A percentile compares a stretch with the other conserved stretches of the same genome.
These are phyloP conservation scores for Diplosoma virens DNA, from an alignment of 23 tunicate species.

Conservation along the genomic window DNA sequence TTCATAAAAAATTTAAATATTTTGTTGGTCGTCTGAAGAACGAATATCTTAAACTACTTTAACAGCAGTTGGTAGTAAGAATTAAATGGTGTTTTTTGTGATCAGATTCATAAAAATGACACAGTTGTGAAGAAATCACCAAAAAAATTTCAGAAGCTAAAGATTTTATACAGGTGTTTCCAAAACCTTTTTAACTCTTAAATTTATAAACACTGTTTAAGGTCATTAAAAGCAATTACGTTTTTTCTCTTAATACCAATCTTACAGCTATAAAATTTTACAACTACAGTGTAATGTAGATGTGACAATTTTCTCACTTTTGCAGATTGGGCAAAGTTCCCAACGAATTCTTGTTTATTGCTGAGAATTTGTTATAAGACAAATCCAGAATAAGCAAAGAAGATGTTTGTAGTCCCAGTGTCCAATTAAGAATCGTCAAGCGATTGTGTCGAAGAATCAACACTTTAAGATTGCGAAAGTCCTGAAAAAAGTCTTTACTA, in stretches of 20 bases:
- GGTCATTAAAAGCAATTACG: neutral
- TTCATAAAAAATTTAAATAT: too few species aligned
- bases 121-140: too few species aligned
- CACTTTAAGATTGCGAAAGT: neutral
- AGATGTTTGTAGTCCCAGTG: neutral
- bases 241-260: neutral
- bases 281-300: neutral
- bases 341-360: neutral
- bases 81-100: too few species aligned
- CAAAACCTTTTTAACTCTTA: too few species aligned
- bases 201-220: too few species aligned
- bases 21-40: too few species aligned
- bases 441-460: slow-evolving; percentile 21
- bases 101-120: too few species aligned
- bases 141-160: too few species aligned
- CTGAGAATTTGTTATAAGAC: slow-evolving; percentile 17
- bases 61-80: too few species aligned
- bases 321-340: slow-evolving; percentile 7
- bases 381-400: slow-evolving; percentile 25
- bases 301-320: neutral
- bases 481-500: neutral
- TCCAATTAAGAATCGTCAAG: slow-evolving; percentile 19
- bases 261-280: neutral
- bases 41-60: too few species aligned
- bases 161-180: too few species aligned